A percentile compares a stretch with the other conserved stretches of the same genome.
Evolutionary conservation across 2,113 vertebrate genomes (phyloP).

Genomic region (Rhinopithecus roxellana): DNA sequence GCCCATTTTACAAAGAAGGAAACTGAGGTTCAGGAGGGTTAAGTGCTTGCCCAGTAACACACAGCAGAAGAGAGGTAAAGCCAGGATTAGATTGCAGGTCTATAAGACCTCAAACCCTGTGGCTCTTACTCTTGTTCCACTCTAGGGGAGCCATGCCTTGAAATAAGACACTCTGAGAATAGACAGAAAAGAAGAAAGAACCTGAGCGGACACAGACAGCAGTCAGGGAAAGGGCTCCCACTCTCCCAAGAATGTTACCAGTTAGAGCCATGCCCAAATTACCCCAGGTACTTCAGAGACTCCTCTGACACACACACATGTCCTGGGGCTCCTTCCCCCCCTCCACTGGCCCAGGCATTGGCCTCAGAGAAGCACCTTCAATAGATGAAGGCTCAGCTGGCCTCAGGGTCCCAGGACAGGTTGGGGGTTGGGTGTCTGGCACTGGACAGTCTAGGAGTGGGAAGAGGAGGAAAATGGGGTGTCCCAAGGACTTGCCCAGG

Average conservation of each 20-base stretch:
- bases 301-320: background rate
- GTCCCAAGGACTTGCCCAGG: background rate
- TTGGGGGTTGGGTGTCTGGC: background rate
- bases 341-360: background rate
- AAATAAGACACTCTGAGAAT: background rate
- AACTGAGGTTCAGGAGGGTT: constrained; percentile 1
- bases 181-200: background rate
- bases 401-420: background rate
- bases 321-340: background rate
- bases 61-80: background rate
- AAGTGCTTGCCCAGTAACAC: background rate
- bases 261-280: background rate
- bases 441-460: background rate
- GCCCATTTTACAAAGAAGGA: background rate
- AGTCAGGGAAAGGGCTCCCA: background rate
- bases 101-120: background rate
- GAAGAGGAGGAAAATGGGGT: background rate
- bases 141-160: background rate
- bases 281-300: background rate
- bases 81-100: background rate
- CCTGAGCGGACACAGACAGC: background rate
- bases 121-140: background rate
- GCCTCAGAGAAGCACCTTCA: background rate
- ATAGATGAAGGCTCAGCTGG: background rate
- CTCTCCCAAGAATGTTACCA: background rate